Evolutionary conservation across 2,797 vertebrate species (phyloP).

Genomic region (Thalassophryne amazonica): DNA sequence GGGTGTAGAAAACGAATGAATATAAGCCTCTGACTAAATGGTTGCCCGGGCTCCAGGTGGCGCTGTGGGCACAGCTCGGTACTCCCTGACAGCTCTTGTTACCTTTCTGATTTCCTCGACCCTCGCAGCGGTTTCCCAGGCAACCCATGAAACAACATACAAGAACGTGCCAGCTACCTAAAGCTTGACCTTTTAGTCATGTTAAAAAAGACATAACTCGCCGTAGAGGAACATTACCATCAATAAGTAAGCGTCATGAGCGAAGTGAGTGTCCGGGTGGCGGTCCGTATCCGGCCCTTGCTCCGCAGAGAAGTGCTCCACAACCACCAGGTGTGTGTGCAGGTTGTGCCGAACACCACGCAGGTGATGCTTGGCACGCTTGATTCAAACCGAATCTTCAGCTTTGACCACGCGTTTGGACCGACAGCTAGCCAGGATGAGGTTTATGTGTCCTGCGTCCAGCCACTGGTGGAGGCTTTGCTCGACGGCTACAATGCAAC

Average conservation of each 20-base stretch:
- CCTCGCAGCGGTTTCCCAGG: constrained; percentile 46
- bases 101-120: not conserved
- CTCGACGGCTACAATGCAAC: constrained; percentile 88
- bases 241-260: constrained; percentile 63
- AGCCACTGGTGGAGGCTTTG: constrained; percentile 81
- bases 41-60: constrained; percentile 6
- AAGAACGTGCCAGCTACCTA: not conserved
- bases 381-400: constrained; percentile 81
- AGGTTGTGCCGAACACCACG: constrained; percentile 74
- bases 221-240: not conserved
- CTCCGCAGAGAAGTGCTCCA: constrained; percentile 86
- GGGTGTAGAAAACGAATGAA: no score
- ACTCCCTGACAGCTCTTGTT: not conserved
- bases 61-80: constrained; percentile 25
- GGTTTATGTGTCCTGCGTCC: constrained; percentile 84
- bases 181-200: no score
- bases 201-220: no score
- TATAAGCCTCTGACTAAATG: no score
- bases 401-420: constrained; percentile 89
- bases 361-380: constrained; percentile 85
- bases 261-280: constrained; percentile 86
- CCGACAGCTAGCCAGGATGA: constrained; percentile 82
- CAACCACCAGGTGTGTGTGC: constrained; percentile 83
- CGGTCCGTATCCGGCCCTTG: constrained; percentile 87
- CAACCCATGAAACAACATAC: constrained; percentile 30